Percentiles rank a stretch among this genome's conserved stretches.
Evolutionary conservation across 2,113 vertebrate species (phyloP).

Genomic region (Microcebus jonahi): DNA sequence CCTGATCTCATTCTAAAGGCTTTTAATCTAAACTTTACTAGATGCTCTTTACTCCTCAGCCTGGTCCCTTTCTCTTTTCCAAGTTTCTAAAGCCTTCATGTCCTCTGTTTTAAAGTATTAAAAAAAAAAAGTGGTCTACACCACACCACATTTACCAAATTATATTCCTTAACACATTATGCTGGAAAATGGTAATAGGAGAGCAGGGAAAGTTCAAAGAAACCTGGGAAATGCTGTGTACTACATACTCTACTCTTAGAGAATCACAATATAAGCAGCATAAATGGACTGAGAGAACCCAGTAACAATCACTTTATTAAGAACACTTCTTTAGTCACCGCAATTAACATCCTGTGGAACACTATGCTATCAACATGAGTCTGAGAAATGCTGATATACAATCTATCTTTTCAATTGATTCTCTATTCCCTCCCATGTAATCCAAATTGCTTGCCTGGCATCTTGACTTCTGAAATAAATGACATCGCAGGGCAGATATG

Average conservation of each 20-base stretch:
- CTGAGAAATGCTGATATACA: background rate
- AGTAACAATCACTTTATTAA: background rate
- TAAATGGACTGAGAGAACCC: background rate
- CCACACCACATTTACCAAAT: background rate
- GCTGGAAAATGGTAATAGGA: background rate
- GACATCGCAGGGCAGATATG: background rate
- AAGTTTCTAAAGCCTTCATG: background rate
- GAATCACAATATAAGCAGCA: background rate
- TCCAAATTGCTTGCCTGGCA: background rate
- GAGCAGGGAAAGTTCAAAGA: background rate
- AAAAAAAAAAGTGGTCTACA: background rate
- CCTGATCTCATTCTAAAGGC: background rate
- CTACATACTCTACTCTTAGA: background rate
- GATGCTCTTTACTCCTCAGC: background rate
- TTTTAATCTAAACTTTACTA: background rate
- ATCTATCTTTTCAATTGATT: background rate
- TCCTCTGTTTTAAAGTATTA: background rate
- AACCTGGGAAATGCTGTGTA: background rate
- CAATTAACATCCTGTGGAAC: background rate
- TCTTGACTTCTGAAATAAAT: constrained; percentile 21
- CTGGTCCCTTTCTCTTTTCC: background rate
- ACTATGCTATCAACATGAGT: background rate
- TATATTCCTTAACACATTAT: background rate
- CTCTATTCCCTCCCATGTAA: background rate
- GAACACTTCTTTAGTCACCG: background rate